Conservation (phyloP, 2,888 invertebrate genomes). For the Tetragonula carbonaria region DNA sequence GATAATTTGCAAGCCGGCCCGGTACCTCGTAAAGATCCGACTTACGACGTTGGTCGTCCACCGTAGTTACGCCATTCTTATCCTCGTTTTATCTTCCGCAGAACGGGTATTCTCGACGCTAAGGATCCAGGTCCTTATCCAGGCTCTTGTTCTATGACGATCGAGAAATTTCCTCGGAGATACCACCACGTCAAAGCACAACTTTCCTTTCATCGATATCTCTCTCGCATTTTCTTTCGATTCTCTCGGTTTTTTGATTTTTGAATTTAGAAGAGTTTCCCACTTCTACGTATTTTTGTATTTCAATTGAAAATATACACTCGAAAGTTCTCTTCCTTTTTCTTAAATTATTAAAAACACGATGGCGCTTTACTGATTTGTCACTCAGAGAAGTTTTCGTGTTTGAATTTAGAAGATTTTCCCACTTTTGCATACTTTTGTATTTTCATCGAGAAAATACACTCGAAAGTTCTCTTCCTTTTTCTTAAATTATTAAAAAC, state of each 20-base stretch:
- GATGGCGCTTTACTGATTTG: too few species aligned
- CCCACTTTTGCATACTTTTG: too few species aligned
- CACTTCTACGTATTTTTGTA: background rate
- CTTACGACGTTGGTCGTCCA: constrained; percentile 74
- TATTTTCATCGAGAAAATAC: too few species aligned
- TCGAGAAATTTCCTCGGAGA: constrained; percentile 42
- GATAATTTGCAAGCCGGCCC: constrained; percentile 62
- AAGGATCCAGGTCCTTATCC: constrained; percentile 54
- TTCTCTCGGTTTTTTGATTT: background rate
- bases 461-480: background rate
- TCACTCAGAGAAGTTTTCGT: too few species aligned
- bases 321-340: background rate
- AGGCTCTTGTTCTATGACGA: constrained; percentile 44
- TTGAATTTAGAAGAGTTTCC: background rate
- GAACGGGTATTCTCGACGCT: constrained; percentile 41
- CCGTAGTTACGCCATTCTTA: constrained; percentile 70
- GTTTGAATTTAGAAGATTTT: too few species aligned
- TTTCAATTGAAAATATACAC: too few species aligned
- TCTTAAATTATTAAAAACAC: background rate
- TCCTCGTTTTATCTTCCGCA: constrained; percentile 60
- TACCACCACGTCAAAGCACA: constrained; percentile 9
- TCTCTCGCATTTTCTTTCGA: background rate
- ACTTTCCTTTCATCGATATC: background rate
- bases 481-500: background rate
- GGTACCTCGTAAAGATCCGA: constrained; percentile 76